Base-by-base conservation (phyloP, 1,140 invertebrate species). In the Scaptomyza hsui region DNA sequence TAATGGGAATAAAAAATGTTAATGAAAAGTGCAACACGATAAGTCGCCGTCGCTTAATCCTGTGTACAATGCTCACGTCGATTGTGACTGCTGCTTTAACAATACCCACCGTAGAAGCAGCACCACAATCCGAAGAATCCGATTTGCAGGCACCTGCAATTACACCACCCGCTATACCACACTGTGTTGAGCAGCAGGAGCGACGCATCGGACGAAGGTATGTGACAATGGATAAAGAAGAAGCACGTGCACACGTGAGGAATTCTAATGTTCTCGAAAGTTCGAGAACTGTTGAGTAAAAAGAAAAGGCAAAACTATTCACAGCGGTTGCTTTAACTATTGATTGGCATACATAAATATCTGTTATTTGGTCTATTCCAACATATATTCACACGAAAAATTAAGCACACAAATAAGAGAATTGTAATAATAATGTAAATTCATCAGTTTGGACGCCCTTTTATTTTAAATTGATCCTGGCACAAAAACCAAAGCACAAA, bases 1-100 rank as follows among this genome's bases (percentile, higher is more conserved):
- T 65, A 59, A 90, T 90, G 89, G 89, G 80, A 64, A 90, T 79
- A 68, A 72, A 89, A 71, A 62, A 86, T 78, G 75, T 83, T 59
- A 37, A 37, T 62, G 83, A 57, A 72, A 72, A 59, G 75, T 37
- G 69, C 32, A 69, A 78, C 49, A 76, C 21, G 48, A 67, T 69
- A 16, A 59, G 65, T 44, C 75, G 78, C 42, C 76, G 64, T 49
- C 72, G 57, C 35, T 41, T 81, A 18, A 70, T 91, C 15, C 65
- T 91, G 16, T 83, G 81, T 6, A 42, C 85, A 4, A 77, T 90
- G 53, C 61, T 91, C 42, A 86, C 89, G 19, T 82, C 75, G 12
- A 70, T 89, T 45, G 81, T 89, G 37, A 86, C 71, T 7, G 89
- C 74, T 5, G 60, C 79, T 9, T 61, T 65, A 37, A 61, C 57